phyloP scores from a whole-genome alignment of 2,797 vertebrate species.

The Diplodus sargus region DNA sequence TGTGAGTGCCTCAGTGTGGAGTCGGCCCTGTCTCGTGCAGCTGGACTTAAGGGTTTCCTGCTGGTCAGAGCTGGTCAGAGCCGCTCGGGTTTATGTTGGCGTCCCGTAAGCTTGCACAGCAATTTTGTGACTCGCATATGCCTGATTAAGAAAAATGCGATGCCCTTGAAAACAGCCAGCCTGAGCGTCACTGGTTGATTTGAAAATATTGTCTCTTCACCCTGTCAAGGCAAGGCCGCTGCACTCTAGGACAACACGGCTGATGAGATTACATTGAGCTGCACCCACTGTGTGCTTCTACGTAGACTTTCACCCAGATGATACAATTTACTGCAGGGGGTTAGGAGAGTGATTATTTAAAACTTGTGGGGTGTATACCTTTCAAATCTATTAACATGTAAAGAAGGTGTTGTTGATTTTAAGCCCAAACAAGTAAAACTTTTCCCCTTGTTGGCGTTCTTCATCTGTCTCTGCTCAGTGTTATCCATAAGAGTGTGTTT shows the following conservation, averaged over 20 bases:
- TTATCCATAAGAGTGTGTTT: not conserved
- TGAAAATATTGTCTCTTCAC: slow-evolving; percentile 43
- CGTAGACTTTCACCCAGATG: not conserved
- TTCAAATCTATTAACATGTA: slow-evolving; percentile 1
- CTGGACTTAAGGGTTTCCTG: slow-evolving; percentile 59
- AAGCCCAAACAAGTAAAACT: slow-evolving; percentile 5
- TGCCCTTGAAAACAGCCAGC: slow-evolving; percentile 36
- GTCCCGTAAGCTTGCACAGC: slow-evolving; percentile 19
- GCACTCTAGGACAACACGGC: slow-evolving; percentile 2
- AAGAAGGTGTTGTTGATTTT: not conserved
- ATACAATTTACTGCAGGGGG: not conserved
- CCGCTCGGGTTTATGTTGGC: slow-evolving; percentile 28
- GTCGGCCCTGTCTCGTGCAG: slow-evolving; percentile 63
- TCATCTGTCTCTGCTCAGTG: not conserved
- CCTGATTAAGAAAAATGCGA: slow-evolving; percentile 32
- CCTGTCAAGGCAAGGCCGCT: slow-evolving; percentile 24
- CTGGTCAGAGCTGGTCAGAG: slow-evolving; percentile 59
- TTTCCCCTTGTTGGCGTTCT: not conserved
- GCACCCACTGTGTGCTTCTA: not conserved
- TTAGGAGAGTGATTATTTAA: not conserved
- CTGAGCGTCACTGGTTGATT: slow-evolving; percentile 1
- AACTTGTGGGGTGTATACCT: not conserved
- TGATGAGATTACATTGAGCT: slow-evolving; percentile 39
- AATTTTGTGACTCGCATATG: slow-evolving; percentile 1
- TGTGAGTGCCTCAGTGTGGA: slow-evolving; percentile 22